These are phyloP conservation scores for Coendou prehensilis DNA, from an alignment of 2,797 vertebrate genomes.

Conservation along the genomic window DNA sequence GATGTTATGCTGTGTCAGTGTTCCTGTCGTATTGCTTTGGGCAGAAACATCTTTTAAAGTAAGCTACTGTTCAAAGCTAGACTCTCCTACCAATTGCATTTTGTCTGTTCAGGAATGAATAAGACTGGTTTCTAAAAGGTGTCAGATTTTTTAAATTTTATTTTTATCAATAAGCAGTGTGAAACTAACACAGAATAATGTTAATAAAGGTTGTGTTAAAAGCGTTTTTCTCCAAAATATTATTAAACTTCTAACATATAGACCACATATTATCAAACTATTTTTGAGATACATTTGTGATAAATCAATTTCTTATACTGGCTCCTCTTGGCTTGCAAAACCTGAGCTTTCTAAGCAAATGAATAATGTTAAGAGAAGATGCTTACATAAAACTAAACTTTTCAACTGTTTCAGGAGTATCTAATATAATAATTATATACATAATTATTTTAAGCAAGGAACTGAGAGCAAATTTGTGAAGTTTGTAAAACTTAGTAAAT, in stretches of 20 bases:
- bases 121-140: conserved; percentile 85
- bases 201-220: conserved; percentile 45
- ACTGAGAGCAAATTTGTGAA: background rate
- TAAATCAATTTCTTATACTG: background rate
- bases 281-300: conserved; percentile 1
- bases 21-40: conserved; percentile 92
- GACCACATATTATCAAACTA: background rate
- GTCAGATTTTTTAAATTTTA: conserved; percentile 33
- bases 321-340: background rate
- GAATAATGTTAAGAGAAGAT: conserved; percentile 17
- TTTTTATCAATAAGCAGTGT: conserved; percentile 43
- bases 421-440: background rate
- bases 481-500: background rate
- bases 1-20: conserved; percentile 91
- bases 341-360: conserved; percentile 20
- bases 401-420: background rate
- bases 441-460: background rate
- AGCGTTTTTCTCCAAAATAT: background rate
- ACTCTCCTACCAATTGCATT: conserved; percentile 87
- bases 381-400: conserved; percentile 34
- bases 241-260: conserved; percentile 24
- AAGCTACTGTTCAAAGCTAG: conserved; percentile 90
- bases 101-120: background rate
- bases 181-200: conserved; percentile 49
- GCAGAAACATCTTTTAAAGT: conserved; percentile 94